These are phyloP conservation scores for Eutrigla gurnardus DNA, from an alignment of 2,797 vertebrate species.

Conservation along the genomic window DNA sequence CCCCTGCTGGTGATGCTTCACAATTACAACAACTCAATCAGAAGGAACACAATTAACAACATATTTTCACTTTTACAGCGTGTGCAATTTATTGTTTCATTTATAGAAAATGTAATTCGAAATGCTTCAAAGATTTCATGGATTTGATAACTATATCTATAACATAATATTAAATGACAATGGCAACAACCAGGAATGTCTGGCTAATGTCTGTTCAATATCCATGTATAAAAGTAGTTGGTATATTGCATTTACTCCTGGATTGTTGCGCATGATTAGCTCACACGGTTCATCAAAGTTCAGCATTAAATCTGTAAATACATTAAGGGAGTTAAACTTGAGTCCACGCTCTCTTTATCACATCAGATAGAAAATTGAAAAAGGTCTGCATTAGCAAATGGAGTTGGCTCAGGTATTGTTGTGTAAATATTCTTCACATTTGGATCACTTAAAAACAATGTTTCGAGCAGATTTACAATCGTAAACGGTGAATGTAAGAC, in stretches of 20 bases:
- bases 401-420: background rate
- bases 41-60: background rate
- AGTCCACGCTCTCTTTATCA: background rate
- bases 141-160: background rate
- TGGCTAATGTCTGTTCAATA: background rate
- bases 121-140: background rate
- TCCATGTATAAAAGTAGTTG: background rate
- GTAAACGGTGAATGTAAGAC: background rate
- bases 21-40: background rate
- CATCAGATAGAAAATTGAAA: background rate
- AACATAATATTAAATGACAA: background rate
- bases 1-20: constrained; percentile 25
- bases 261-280: background rate
- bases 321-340: background rate
- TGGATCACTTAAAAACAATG: background rate
- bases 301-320: background rate
- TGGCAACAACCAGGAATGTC: background rate
- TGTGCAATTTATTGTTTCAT: background rate
- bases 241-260: background rate
- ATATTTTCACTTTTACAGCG: background rate
- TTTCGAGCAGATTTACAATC: background rate
- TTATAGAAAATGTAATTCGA: background rate
- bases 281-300: background rate
- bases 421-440: background rate
- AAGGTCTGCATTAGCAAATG: background rate